Percentiles rank a stretch among this genome's conserved stretches.
Conservation (phyloP, 2,797 vertebrate genomes). For the Paguma larvata region DNA sequence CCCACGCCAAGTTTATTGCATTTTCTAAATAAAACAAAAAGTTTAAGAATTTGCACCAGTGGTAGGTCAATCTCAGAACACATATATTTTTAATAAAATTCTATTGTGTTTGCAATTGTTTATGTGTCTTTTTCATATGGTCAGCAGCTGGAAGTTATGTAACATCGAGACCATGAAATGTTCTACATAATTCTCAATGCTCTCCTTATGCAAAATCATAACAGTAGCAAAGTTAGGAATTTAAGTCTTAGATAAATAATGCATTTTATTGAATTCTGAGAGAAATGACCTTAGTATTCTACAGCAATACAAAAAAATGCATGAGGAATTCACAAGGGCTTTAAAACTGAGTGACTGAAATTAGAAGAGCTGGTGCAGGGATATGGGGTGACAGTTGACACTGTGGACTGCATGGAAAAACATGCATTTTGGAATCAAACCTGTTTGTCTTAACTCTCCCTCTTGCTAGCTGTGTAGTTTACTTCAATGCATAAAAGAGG, state of each 20-base stretch:
- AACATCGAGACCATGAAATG: slow-evolving; percentile 64
- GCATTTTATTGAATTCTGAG: slow-evolving; percentile 56
- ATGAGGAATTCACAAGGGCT: neutral
- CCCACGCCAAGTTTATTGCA: neutral
- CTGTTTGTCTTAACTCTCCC: neutral
- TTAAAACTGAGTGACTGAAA: neutral
- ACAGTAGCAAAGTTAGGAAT: slow-evolving; percentile 22
- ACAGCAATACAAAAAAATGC: neutral
- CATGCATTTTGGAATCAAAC: neutral
- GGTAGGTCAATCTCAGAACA: neutral
- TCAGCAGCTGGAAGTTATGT: slow-evolving; percentile 72
- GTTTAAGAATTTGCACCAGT: neutral
- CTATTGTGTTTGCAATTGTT: slow-evolving; percentile 39
- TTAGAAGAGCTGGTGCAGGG: neutral
- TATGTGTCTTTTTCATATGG: slow-evolving; percentile 67
- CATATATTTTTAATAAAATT: slow-evolving; percentile 44
- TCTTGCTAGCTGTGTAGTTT: neutral
- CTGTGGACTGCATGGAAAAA: neutral
- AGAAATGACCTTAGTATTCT: neutral
- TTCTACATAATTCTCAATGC: slow-evolving; percentile 60
- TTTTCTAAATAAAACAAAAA: slow-evolving; percentile 6
- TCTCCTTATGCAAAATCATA: slow-evolving; percentile 57
- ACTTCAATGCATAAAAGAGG: neutral
- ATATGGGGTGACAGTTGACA: neutral
- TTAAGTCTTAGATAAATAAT: slow-evolving; percentile 39